phyloP scores from a whole-genome alignment of 2,888 invertebrate species.

The Drosophila suboccidentalis region DNA sequence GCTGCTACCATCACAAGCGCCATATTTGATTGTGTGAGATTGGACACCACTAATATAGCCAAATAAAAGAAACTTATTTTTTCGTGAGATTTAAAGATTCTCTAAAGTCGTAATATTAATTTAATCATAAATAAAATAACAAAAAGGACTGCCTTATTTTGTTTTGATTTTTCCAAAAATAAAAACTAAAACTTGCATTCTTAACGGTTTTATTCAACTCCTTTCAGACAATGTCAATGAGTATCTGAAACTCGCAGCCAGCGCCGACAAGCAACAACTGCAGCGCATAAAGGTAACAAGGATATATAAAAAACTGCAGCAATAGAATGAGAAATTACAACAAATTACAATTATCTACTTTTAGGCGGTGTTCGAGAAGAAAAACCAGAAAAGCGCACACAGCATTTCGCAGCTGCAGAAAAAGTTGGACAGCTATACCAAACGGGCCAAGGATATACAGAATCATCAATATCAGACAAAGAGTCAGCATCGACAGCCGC shows the following conservation, averaged over 20 bases:
- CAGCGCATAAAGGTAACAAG: conserved; percentile 92
- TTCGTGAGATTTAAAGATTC: too few relatives aligned
- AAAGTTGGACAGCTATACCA: conserved; percentile 96
- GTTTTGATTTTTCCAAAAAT: too few relatives aligned
- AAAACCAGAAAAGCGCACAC: conserved; percentile 98
- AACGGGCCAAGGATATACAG: conserved; percentile 91
- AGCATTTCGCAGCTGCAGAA: conserved; percentile 96
- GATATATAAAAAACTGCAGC: not conserved
- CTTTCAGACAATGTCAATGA: conserved; percentile 96
- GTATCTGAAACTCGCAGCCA: conserved; percentile 96
- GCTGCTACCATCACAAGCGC: too few relatives aligned
- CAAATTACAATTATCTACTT: not conserved
- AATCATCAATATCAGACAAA: conserved; percentile 87
- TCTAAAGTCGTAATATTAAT: too few relatives aligned
- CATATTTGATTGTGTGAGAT: too few relatives aligned
- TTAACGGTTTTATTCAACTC: not conserved
- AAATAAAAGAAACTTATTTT: too few relatives aligned
- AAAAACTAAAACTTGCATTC: too few relatives aligned
- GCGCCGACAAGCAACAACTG: conserved; percentile 96
- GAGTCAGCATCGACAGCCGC: conserved; percentile 93
- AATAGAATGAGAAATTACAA: not conserved
- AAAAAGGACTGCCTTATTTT: too few relatives aligned
- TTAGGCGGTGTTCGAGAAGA: conserved; percentile 95
- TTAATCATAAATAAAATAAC: too few relatives aligned
- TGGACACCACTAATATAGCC: too few relatives aligned